Evolutionary conservation across 1,140 invertebrate genomes (phyloP).

Genomic region (Neodiprion lecontei): DNA sequence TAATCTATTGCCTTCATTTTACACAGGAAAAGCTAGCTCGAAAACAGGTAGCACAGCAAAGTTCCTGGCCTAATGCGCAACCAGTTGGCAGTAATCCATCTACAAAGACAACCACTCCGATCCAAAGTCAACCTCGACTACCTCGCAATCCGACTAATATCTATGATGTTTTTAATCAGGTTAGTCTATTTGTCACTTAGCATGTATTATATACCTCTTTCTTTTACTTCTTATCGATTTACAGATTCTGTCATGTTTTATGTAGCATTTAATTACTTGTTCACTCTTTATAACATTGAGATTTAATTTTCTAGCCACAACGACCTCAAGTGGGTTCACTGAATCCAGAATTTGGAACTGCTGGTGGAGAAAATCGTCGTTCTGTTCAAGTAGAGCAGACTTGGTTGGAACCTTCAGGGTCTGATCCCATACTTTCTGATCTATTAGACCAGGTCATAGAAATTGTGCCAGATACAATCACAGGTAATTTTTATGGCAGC

Average conservation of each 20-base stretch:
- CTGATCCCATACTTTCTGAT: conserved; percentile 78
- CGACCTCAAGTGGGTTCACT: conserved; percentile 56
- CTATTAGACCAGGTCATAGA: conserved; percentile 87
- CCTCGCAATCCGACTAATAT: conserved; percentile 64
- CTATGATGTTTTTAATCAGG: conserved; percentile 62
- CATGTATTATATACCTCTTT: conserved; percentile 14
- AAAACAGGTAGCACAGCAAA: conserved; percentile 35
- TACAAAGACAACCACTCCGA: conserved; percentile 53
- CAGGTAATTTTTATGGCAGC: conserved; percentile 43
- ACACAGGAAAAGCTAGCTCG: conserved; percentile 63
- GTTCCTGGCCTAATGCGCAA: conserved; percentile 55
- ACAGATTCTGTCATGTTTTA: not conserved
- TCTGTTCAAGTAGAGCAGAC: conserved; percentile 44
- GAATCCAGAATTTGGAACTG: conserved; percentile 50
- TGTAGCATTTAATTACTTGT: conserved; percentile 10
- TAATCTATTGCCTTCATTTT: conserved; percentile 18
- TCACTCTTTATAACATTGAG: conserved; percentile 15
- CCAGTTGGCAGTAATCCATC: conserved; percentile 48
- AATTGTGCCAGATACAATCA: conserved; percentile 69
- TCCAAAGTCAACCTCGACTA: conserved; percentile 59
- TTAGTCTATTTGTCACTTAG: conserved; percentile 30
- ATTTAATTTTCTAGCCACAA: conserved; percentile 47
- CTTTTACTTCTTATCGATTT: conserved; percentile 24
- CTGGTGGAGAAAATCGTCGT: conserved; percentile 49
- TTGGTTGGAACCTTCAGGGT: conserved; percentile 59